These are phyloP conservation scores for Piprites chloris DNA, from an alignment of 2,113 vertebrate species.

Conservation along the genomic window DNA sequence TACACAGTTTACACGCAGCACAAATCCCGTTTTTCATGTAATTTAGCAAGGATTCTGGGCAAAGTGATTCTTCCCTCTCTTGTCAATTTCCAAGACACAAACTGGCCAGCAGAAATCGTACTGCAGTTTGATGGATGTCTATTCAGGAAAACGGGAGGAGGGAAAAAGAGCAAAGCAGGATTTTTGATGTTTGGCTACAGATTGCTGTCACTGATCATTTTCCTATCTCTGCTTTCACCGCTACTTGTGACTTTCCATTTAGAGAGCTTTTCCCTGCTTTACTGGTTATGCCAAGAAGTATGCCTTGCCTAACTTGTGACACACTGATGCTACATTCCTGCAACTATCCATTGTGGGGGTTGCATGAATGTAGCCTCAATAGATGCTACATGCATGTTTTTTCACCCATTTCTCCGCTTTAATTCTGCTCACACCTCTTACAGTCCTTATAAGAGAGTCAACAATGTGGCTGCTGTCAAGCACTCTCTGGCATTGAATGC, in stretches of 20 bases:
- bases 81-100: neutral
- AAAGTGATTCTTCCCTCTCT: neutral
- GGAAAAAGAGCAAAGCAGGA: neutral
- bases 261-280: neutral
- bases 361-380: neutral
- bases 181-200: neutral
- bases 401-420: neutral
- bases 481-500: neutral
- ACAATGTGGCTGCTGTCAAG: neutral
- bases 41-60: slow-evolving; percentile 13
- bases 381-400: neutral
- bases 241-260: neutral
- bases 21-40: slow-evolving; percentile 47
- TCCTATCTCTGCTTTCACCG: neutral
- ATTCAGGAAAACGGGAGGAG: neutral
- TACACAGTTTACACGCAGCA: slow-evolving; percentile 37
- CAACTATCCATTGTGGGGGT: accelerated
- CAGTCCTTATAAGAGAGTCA: neutral
- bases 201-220: neutral
- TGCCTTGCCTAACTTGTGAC: neutral
- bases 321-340: neutral
- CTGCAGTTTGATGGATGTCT: slow-evolving; percentile 8
- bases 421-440: neutral
- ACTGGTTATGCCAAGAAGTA: neutral
- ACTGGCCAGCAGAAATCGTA: slow-evolving; percentile 28